Conservation (phyloP, 2,113 vertebrate genomes). For the Ascaphus truei region DNA sequence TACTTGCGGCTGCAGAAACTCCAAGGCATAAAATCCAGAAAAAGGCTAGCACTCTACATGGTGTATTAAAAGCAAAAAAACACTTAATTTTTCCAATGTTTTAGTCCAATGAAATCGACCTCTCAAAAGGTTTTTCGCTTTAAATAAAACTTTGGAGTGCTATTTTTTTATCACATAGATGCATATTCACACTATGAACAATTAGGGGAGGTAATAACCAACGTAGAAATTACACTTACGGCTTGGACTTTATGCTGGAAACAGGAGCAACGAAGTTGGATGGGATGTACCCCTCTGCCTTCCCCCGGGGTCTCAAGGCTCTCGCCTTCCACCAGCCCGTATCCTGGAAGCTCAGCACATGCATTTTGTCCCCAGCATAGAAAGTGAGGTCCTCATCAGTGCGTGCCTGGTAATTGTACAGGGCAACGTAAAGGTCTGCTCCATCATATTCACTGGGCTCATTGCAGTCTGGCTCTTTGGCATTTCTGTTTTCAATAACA, state of each 20-base stretch:
- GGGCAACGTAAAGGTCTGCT: slow-evolving; percentile 55
- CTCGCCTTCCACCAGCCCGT: slow-evolving; percentile 84
- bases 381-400: slow-evolving; percentile 87
- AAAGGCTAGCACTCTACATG: too few species aligned
- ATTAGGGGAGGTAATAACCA: too few species aligned
- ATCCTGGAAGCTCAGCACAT: slow-evolving; percentile 59
- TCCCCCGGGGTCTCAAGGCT: slow-evolving; percentile 52
- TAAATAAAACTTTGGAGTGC: too few species aligned
- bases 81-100: too few species aligned
- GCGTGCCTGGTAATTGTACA: slow-evolving; percentile 83
- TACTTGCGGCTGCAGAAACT: too few species aligned
- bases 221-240: slow-evolving; percentile 68
- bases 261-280: slow-evolving; percentile 85
- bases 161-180: too few species aligned
- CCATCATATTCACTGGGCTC: not conserved
- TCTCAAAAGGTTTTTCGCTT: too few species aligned
- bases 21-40: too few species aligned
- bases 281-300: slow-evolving; percentile 79
- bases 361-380: slow-evolving; percentile 69
- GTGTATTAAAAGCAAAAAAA: too few species aligned
- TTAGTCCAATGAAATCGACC: too few species aligned
- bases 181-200: too few species aligned
- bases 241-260: slow-evolving; percentile 80
- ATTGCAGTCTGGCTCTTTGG: slow-evolving; percentile 14
- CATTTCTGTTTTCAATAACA: not conserved